Evolutionary conservation across 2,888 invertebrate species (phyloP), one percentile per base, ranked within the genome.

Genomic region (Troilus luridus): DNA sequence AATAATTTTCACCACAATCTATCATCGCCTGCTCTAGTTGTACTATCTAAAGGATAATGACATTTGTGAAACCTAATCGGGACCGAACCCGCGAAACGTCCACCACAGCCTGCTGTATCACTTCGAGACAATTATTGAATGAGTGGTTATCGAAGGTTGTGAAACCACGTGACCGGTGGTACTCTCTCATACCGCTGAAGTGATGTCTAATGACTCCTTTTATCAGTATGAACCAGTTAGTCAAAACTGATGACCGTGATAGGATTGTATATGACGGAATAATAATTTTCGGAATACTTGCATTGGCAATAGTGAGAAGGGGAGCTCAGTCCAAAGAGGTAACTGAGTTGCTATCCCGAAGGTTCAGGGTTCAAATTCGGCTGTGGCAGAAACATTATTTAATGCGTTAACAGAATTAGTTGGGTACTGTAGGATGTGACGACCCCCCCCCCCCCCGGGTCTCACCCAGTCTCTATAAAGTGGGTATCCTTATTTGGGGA

Each of bases 201-300:
- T 85, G 54, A 85, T 85, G 56, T 85, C 85, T 85, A n/a, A 56
- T 85, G 72, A 85, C 54, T 85, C 10, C 12, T 85, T 56, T 77
- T 21, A 77, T 1, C 9, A 67, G 24, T 64, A 3, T 14, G 67
- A 12, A 67, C 24, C 6, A 27, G 5, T 67, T 27, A 0, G 24
- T 27, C 21, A 21, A 62, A 62, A 62, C 62, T 19, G n/a, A 62
- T 62, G 21, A 62, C 21, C 21, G 3, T 62, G 21, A 21, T 62
- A 62, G 62, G 5, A 8, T 21, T 3, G 7, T 62, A 7, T 21
- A 62, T 21, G 62, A 60, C 6, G 6, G 19, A 41, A 41, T 41
- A 41, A 41, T 41, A 41, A 41, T 41, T 41, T 41, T 41, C 41
- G 41, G 41, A 41, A 41, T 41, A 3, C 5, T 41, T 5, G 41